phyloP scores from a whole-genome alignment of 64 coral and sea anemone species.

The Montipora cactus region DNA sequence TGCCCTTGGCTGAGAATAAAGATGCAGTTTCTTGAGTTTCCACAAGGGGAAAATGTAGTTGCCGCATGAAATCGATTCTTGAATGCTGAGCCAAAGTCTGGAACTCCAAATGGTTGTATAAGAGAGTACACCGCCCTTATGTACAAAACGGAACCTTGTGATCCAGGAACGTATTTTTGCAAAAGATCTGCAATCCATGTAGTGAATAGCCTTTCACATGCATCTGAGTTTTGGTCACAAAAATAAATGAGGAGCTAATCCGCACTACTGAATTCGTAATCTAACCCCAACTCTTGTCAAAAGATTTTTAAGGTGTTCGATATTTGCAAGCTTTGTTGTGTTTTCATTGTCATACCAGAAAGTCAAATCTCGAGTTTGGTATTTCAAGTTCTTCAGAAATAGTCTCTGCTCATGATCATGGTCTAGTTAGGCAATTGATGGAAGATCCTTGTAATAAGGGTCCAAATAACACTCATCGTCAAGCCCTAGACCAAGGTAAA shows the following conservation, averaged over 20 bases:
- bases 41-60: constrained; percentile 18
- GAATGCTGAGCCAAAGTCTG: constrained; percentile 7
- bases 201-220: constrained; percentile 56
- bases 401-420: constrained; percentile 65
- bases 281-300: constrained; percentile 17
- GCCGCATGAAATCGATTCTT: constrained; percentile 45
- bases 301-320: constrained; percentile 59
- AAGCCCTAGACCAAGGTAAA: constrained; percentile 56
- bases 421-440: constrained; percentile 64
- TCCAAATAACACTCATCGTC: constrained; percentile 44
- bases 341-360: constrained; percentile 56
- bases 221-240: constrained; percentile 38
- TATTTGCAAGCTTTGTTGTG: constrained; percentile 24
- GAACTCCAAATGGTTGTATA: background rate
- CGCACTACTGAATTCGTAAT: constrained; percentile 31
- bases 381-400: constrained; percentile 68
- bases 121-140: constrained; percentile 29
- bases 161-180: constrained; percentile 50
- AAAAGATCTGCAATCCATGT: constrained; percentile 48
- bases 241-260: constrained; percentile 35
- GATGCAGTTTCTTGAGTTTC: constrained; percentile 19
- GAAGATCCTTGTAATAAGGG: constrained; percentile 65
- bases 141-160: constrained; percentile 58
- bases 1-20: constrained; percentile 31
- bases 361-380: constrained; percentile 65